Evolutionary conservation across 2,888 invertebrate genomes (phyloP).

Genomic region (Macrophya alboannulata): DNA sequence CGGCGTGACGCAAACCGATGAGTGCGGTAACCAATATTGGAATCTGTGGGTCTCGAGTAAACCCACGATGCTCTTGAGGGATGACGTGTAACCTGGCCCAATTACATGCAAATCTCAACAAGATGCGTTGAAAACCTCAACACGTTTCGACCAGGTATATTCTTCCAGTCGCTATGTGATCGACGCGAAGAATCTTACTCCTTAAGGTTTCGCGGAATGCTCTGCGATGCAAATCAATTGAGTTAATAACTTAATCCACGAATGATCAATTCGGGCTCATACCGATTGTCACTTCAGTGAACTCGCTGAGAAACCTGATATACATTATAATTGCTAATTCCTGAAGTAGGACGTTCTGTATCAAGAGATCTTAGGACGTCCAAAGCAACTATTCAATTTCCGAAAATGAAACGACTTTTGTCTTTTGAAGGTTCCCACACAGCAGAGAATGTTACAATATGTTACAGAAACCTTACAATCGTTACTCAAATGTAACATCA

Average conservation of each 20-base stretch:
- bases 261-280: neutral
- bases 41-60: conserved; percentile 63
- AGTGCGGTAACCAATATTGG: conserved; percentile 63
- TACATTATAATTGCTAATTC: too few species aligned
- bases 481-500: too few species aligned
- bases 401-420: too few species aligned
- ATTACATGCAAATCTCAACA: conserved; percentile 72
- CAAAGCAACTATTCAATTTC: too few species aligned
- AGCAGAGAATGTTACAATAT: too few species aligned
- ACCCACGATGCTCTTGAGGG: conserved; percentile 58
- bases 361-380: too few species aligned
- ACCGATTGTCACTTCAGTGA: too few species aligned
- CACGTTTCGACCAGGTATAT: conserved; percentile 46
- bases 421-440: too few species aligned
- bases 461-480: too few species aligned
- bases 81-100: conserved; percentile 65
- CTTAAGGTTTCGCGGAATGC: neutral
- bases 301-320: too few species aligned
- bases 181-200: neutral
- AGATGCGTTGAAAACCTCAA: conserved; percentile 65
- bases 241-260: neutral
- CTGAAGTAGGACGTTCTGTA: too few species aligned
- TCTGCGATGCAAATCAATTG: neutral
- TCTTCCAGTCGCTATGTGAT: conserved; percentile 7
- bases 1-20: conserved; percentile 2